Evolutionary conservation across 2,113 vertebrate species (phyloP).

Genomic region (Notarius lentiginosus): DNA sequence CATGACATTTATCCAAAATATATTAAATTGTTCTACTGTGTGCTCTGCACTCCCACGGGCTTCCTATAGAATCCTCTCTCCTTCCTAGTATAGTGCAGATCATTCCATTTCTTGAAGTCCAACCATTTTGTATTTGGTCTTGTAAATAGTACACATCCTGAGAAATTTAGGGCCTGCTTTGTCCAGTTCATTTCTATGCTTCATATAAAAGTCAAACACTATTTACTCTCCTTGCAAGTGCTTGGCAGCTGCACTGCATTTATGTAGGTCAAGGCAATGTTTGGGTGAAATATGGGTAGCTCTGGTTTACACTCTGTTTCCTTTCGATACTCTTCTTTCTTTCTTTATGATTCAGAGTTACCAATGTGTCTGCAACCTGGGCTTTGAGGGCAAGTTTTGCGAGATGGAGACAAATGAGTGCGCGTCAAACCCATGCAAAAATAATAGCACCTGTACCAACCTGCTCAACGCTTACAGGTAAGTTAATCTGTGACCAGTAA

Average conservation of each 20-base stretch:
- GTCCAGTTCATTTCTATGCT: background rate
- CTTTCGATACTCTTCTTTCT: background rate
- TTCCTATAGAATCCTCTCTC: background rate
- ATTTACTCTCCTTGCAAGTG: background rate
- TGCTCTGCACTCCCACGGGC: background rate
- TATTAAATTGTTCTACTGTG: slow-evolving; percentile 27
- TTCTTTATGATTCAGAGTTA: slow-evolving; percentile 67
- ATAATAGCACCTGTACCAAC: slow-evolving; percentile 77
- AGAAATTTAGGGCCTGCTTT: background rate
- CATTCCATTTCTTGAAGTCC: background rate
- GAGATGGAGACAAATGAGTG: slow-evolving; percentile 78
- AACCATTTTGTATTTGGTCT: background rate
- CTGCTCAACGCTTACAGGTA: slow-evolving; percentile 77
- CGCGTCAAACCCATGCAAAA: slow-evolving; percentile 76
- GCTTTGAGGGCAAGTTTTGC: slow-evolving; percentile 80
- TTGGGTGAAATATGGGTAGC: slow-evolving; percentile 44
- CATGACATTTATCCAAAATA: slow-evolving; percentile 25
- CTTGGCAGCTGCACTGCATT: background rate
- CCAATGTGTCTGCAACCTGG: slow-evolving; percentile 69
- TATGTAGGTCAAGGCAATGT: slow-evolving; percentile 44
- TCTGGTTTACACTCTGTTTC: background rate
- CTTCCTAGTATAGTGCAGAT: background rate
- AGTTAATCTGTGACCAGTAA: slow-evolving; percentile 36
- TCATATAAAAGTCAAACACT: slow-evolving; percentile 22
- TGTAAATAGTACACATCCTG: background rate